These are phyloP conservation scores for Threskiornis aethiopicus DNA, from an alignment of 2,797 vertebrate genomes.

Conservation along the genomic window DNA sequence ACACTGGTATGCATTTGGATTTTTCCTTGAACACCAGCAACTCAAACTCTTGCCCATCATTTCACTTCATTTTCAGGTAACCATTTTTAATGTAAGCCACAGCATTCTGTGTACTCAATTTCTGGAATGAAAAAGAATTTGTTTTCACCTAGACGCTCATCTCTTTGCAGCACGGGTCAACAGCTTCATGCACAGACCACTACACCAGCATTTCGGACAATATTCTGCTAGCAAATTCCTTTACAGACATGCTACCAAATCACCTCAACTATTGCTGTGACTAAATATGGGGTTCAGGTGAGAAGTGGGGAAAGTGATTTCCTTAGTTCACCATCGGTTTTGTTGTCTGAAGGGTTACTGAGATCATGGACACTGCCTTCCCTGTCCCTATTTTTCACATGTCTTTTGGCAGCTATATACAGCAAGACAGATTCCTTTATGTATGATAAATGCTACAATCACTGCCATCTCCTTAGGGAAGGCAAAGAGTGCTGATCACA, in stretches of 20 bases:
- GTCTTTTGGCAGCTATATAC: background rate
- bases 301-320: background rate
- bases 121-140: background rate
- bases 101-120: background rate
- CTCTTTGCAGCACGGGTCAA: background rate
- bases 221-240: background rate
- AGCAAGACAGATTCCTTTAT: constrained; percentile 29
- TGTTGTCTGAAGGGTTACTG: background rate
- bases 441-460: constrained; percentile 58
- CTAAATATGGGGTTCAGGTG: background rate
- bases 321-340: background rate
- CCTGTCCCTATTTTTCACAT: background rate
- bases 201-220: background rate
- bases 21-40: background rate
- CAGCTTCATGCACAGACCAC: background rate
- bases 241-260: background rate
- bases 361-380: background rate
- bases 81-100: background rate
- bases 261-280: background rate
- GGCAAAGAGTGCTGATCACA: constrained; percentile 51
- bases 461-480: constrained; percentile 46
- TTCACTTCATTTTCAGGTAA: background rate
- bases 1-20: background rate
- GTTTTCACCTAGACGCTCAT: background rate
- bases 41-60: background rate